Evolutionary conservation across 2,888 invertebrate genomes (phyloP).

Genomic region (Nephrotoma appendiculata): DNA sequence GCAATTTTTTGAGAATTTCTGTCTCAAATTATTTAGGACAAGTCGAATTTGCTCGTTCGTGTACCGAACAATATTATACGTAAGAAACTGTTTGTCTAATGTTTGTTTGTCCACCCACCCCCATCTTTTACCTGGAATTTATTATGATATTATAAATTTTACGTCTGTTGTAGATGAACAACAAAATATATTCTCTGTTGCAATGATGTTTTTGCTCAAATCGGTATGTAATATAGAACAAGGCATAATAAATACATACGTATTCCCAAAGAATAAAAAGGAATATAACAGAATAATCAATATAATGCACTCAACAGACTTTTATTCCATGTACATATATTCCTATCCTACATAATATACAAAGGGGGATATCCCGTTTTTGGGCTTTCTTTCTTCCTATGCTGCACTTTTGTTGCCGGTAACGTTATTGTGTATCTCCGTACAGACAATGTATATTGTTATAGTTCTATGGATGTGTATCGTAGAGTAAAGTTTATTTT

Average conservation of each 20-base stretch:
- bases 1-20: not conserved
- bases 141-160: not conserved
- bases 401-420: not conserved
- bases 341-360: not conserved
- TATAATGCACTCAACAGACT: not conserved
- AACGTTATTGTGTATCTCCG: not conserved
- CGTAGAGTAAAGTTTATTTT: not conserved
- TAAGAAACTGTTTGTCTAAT: not conserved
- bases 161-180: not conserved
- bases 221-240: not conserved
- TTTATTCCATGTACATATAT: not conserved
- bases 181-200: not conserved
- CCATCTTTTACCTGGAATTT: not conserved
- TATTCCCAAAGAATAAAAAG: not conserved
- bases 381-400: not conserved
- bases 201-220: not conserved
- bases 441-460: not conserved
- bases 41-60: not conserved
- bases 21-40: not conserved
- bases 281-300: not conserved
- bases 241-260: not conserved
- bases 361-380: not conserved
- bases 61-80: not conserved
- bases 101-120: not conserved
- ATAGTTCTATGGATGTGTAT: not conserved